These are phyloP conservation scores for Trididemnum miniatum DNA, from an alignment of 23 tunicate genomes.

Conservation along the genomic window DNA sequence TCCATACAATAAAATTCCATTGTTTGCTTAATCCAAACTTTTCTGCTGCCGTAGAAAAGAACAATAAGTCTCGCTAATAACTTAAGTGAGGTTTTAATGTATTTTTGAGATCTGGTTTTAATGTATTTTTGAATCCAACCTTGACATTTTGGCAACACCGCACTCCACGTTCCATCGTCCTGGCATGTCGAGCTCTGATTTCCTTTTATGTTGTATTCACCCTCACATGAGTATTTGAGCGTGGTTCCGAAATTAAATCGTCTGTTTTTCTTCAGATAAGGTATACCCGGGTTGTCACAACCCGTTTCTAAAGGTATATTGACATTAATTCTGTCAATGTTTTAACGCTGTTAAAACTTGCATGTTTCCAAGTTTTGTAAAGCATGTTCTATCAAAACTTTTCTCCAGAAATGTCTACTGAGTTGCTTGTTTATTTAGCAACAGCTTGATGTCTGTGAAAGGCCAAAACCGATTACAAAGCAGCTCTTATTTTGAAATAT, in stretches of 20 bases:
- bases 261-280: constrained; percentile 36
- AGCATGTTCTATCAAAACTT: no score
- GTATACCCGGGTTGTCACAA: constrained; percentile 82
- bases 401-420: no score
- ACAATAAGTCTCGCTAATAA: not conserved
- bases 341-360: no score
- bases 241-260: constrained; percentile 48
- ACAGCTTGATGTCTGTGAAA: no score
- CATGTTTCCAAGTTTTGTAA: no score
- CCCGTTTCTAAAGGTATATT: constrained; percentile 53
- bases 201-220: constrained; percentile 53
- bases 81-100: not conserved
- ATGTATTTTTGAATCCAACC: constrained; percentile 10
- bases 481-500: no score
- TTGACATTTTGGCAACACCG: constrained; percentile 55
- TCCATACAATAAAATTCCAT: no score
- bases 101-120: not conserved
- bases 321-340: no score
- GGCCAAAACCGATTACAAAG: no score
- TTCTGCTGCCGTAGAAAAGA: constrained; percentile 5
- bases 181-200: constrained; percentile 35
- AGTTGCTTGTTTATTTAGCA: no score
- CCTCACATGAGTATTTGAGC: constrained; percentile 55
- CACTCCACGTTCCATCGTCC: constrained; percentile 56
- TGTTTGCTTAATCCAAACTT: no score